Conservation (phyloP, 2,113 vertebrate genomes). For the Rhizomys pruinosus region DNA sequence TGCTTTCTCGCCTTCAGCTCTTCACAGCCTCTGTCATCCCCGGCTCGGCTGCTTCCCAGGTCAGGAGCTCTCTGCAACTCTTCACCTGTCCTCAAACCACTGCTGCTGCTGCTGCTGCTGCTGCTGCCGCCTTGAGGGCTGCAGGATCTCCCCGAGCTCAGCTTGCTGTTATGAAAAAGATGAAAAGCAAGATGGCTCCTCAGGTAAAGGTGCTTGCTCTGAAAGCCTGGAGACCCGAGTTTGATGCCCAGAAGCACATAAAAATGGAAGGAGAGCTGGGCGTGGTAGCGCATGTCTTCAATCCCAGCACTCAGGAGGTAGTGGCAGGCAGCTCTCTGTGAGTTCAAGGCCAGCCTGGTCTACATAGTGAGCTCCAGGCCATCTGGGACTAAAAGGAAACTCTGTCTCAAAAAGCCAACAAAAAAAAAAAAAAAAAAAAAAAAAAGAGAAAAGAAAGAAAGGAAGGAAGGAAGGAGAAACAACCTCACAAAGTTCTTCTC, state of each 20-base stretch:
- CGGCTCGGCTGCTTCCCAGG: background rate
- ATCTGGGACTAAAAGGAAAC: background rate
- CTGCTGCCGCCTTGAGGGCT: background rate
- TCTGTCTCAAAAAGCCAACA: background rate
- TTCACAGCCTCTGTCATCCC: background rate
- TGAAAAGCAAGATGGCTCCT: background rate
- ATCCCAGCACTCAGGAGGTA: background rate
- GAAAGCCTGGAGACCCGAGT: background rate
- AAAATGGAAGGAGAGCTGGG: background rate
- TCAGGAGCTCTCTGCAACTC: too few relatives aligned
- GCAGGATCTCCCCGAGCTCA: background rate
- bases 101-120: background rate
- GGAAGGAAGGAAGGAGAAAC: too few relatives aligned
- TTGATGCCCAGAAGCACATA: background rate
- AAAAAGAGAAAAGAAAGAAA: background rate
- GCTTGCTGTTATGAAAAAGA: background rate
- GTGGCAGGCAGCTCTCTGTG: background rate
- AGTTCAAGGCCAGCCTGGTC: background rate
- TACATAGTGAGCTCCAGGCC: background rate
- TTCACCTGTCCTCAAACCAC: background rate
- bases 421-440: background rate
- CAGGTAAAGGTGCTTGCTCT: background rate
- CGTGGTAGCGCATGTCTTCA: background rate
- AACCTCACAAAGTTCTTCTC: too few relatives aligned
- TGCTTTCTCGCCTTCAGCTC: background rate